phyloP scores from a whole-genome alignment of 2,113 vertebrate genomes.

The Percopsis transmontana region DNA sequence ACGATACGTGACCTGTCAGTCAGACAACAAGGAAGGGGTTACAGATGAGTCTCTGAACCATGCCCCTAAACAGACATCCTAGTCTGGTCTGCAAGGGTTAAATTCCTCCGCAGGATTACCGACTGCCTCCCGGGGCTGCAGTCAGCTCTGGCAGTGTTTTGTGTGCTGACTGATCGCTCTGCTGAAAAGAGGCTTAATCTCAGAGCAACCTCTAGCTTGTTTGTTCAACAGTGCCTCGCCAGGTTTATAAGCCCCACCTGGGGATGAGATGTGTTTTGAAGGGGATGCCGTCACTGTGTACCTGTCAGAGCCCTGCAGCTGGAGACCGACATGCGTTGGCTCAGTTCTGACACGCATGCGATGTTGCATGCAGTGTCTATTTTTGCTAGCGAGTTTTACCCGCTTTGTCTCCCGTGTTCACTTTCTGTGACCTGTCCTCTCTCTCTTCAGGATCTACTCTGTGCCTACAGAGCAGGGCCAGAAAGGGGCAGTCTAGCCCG shows the following conservation, averaged over 20 bases:
- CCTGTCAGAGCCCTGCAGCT: constrained; percentile 51
- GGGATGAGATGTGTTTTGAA: constrained; percentile 59
- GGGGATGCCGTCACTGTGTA: constrained; percentile 53
- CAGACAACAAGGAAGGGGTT: constrained; percentile 14
- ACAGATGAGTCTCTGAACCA: constrained; percentile 13
- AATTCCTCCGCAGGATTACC: constrained; percentile 73
- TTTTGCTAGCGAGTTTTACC: constrained; percentile 19
- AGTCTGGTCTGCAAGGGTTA: constrained; percentile 62
- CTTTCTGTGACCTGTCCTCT: constrained; percentile 2
- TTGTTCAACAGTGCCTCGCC: constrained; percentile 73
- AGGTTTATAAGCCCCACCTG: constrained; percentile 65
- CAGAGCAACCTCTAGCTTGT: constrained; percentile 75
- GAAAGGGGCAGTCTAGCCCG: constrained; percentile 70
- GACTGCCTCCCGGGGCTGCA: constrained; percentile 62
- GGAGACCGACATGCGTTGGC: constrained; percentile 26
- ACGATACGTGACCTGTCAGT: constrained; percentile 17
- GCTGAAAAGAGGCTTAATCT: constrained; percentile 78
- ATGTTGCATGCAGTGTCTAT: constrained; percentile 21
- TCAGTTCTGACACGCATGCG: constrained; percentile 15
- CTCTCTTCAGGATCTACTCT: constrained; percentile 70
- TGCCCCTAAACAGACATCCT: constrained; percentile 17
- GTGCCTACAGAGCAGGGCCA: constrained; percentile 75
- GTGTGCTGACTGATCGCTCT: constrained; percentile 73
- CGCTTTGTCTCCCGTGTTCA: constrained; percentile 10
- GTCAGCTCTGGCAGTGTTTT: constrained; percentile 60